Evolutionary conservation across 2,888 invertebrate genomes (phyloP), one percentile per base, ranked within the genome.

Genomic region (Rhamphomyia laevipes): DNA sequence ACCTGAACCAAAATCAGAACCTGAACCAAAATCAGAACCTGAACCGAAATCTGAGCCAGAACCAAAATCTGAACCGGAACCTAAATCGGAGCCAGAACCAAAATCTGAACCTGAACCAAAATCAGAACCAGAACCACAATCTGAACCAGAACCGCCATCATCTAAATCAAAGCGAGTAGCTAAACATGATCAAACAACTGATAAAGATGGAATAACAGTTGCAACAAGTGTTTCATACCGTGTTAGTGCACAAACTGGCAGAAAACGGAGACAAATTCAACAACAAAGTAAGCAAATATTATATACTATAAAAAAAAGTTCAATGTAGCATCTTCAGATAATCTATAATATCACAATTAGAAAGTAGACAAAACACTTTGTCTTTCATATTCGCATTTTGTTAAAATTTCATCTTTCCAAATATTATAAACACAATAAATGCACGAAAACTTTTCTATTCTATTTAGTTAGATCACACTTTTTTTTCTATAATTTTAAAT

Each of bases 201-300:
- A 55, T 13, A 74, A 76, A 21, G 70, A 77, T 48, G 84, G 82
- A 38, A 82, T 84, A 23, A 80, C 82, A 1, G 84, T 86, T 12
- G 83, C 85, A 59, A 87, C 86, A 1, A 86, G 86, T 61, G 81
- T 87, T 4, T 85, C 86, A 0, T 87, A 82, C 65, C 78, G 82
- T 65, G 84, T 87, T 53, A 86, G 86, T 60, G 76, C 75, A 16
- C 76, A 74, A 53, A 51, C 63, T 51, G 72, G 71, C 31, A 63
- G 67, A 7, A 59, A 50, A 16, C 59, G 63, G n/a, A 61, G 67
- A 23, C 59, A 62, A 33, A 15, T 12, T 13, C 6, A 7, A 7
- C 16, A 16, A 11, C 12, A 43, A 30, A n/a, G 18, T 46, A 27
- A 35, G 35, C 13, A 35, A 4, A 30, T 9, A 30, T 9, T 30